Evolutionary conservation across 2,113 vertebrate species (phyloP), one percentile per base, ranked within the genome.

Genomic region (Anoplopoma fimbria): DNA sequence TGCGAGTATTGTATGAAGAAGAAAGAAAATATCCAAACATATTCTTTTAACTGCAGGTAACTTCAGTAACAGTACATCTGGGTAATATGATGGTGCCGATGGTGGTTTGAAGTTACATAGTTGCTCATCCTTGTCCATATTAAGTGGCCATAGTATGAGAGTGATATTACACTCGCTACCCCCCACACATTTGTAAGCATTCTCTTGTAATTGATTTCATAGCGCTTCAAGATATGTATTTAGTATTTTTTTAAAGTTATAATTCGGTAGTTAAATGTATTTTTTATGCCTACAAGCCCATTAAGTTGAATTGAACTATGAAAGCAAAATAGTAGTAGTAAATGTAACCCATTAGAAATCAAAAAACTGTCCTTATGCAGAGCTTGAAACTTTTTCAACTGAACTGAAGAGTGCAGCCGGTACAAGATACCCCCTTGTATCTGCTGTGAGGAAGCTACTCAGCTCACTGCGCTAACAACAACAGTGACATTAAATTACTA

Each of bases 401-500:
- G 25, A 53, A 31, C 25, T 63, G 21, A 63, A 45, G 23, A 69
- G 42, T 38, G 5, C 38, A 34, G 60, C 53, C 31, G 19, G 13
- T 5, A 27, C 25, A 57, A 34, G 33, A 60, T 6, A 25, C 29
- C 14, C 4, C 29, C 21, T 51, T 47, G 36, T 75, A 27, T 78
- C n/a, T 63, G 64, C 81, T 75, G 64, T 42, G 64, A 57, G 73
- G 65, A 72, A 40, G 40, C 65, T 36, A 71, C 55, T 87, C 65
- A 55, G 76, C 62, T 77, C 74, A 21, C 69, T 69, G 65, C 64
- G 38, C 75, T 61, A 75, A 86, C 74, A 86, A 78, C 74, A 87
- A 64, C 82, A 76, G 75, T 55, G 77, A 71, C 74, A 86, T 85
- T 63, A 87, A 87, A 91, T 91, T 82, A 85, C 81, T 71, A 80